A percentile compares a stretch with the other conserved stretches of the same genome.
These are phyloP conservation scores for Ondatra zibethicus DNA, from an alignment of 2,113 vertebrate species.

Conservation along the genomic window DNA sequence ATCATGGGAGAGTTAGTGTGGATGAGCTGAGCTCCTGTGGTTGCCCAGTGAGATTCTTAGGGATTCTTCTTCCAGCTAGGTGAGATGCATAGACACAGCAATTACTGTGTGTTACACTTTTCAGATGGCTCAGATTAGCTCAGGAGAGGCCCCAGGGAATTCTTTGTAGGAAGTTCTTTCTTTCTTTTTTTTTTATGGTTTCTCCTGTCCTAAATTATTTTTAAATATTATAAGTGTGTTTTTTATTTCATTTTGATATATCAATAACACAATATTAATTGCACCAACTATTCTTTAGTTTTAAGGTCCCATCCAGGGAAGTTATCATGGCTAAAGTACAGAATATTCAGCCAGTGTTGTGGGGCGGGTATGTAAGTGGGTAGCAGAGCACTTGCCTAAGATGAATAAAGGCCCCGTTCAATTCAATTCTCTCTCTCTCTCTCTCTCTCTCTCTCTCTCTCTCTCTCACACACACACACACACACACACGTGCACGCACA, in stretches of 20 bases:
- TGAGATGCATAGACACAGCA: neutral
- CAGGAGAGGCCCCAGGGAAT: neutral
- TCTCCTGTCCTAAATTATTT: neutral
- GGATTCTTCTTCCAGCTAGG: neutral
- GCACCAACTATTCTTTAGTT: neutral
- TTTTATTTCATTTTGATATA: constrained; percentile 22
- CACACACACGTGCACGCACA: neutral
- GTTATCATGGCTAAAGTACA: neutral
- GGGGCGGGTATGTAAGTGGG: too few species aligned
- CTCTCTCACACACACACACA: neutral
- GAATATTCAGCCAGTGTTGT: neutral
- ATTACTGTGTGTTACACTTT: neutral
- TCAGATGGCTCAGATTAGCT: neutral
- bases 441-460: neutral
- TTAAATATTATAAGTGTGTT: neutral
- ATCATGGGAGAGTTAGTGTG: neutral
- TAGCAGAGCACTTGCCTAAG: neutral
- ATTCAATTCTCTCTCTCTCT: too few species aligned
- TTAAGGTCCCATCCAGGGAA: neutral
- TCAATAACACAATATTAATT: neutral
- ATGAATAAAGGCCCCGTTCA: neutral
- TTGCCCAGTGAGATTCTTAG: neutral
- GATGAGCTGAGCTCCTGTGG: neutral
- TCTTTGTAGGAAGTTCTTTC: neutral
- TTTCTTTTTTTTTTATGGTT: neutral